These are phyloP conservation scores for Sebastes taczanowskii DNA, from an alignment of 2,797 vertebrate species.

Conservation along the genomic window DNA sequence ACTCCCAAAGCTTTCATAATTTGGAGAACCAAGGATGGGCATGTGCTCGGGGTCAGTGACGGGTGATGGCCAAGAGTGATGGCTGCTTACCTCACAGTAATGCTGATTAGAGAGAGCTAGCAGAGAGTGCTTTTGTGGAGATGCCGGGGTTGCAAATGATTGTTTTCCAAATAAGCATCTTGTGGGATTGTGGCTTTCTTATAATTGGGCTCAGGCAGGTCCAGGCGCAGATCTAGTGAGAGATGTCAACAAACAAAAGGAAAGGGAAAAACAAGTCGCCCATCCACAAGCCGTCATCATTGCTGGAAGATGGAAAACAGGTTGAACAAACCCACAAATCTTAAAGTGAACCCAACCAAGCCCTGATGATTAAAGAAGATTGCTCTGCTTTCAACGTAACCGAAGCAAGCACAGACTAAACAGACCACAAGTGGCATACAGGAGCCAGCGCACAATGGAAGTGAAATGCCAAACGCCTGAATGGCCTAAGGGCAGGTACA, in stretches of 20 bases:
- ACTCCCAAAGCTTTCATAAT: slow-evolving; percentile 5
- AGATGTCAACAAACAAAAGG: slow-evolving; percentile 19
- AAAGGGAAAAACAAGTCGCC: background rate
- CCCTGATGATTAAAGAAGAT: slow-evolving; percentile 62
- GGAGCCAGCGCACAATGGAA: slow-evolving; percentile 53
- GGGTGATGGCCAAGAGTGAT: slow-evolving; percentile 16
- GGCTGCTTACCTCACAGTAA: slow-evolving; percentile 14
- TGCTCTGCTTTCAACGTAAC: slow-evolving; percentile 37
- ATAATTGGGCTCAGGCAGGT: slow-evolving; percentile 34
- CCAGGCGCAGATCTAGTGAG: background rate
- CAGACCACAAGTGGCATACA: slow-evolving; percentile 44
- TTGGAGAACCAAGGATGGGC: background rate
- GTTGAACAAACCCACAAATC: slow-evolving; percentile 32
- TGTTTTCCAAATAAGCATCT: slow-evolving; percentile 23
- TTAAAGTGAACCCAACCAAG: slow-evolving; percentile 33
- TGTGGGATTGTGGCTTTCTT: slow-evolving; percentile 33
- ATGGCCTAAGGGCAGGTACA: slow-evolving; percentile 55
- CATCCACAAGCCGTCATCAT: slow-evolving; percentile 19
- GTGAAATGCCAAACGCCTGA: slow-evolving; percentile 58
- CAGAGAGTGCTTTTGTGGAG: background rate
- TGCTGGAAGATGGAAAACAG: slow-evolving; percentile 39
- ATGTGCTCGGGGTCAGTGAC: background rate
- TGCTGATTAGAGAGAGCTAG: slow-evolving; percentile 4
- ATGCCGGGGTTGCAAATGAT: slow-evolving; percentile 13
- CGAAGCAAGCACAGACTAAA: slow-evolving; percentile 62